phyloP scores from a whole-genome alignment of 30 jellyfish, hydroid and myxozoan genomes.

The Calvadosia cruxmelitensis region DNA sequence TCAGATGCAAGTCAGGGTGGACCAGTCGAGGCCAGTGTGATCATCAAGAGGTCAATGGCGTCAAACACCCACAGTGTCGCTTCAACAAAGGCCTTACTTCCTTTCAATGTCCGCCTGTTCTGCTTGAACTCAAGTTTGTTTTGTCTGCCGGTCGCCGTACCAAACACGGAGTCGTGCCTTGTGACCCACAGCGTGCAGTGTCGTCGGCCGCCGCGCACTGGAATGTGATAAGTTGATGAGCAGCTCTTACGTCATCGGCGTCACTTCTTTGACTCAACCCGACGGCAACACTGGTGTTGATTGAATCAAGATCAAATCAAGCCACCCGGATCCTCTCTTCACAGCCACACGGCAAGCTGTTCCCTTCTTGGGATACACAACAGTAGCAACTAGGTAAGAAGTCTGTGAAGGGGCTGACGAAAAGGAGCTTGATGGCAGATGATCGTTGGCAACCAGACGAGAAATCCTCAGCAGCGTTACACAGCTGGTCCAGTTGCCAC shows the following conservation, averaged over 20 bases:
- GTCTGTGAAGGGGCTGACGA: background rate
- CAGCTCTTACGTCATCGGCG: no score
- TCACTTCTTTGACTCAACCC: no score
- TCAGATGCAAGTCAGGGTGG: no score
- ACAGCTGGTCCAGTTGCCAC: no score
- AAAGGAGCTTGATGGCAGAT: no score
- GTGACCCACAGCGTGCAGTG: background rate
- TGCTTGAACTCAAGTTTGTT: background rate
- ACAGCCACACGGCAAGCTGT: background rate
- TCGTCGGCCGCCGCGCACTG: background rate
- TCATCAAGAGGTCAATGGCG: no score
- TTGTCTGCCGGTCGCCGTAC: background rate
- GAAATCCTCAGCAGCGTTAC: no score
- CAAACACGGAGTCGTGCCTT: background rate
- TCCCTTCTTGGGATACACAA: background rate
- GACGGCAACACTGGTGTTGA: no score
- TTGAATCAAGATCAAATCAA: no score
- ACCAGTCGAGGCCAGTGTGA: no score
- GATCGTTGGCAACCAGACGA: background rate
- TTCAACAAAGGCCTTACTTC: background rate
- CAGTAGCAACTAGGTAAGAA: background rate
- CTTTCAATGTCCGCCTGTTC: constrained; percentile 2
- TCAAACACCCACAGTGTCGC: constrained; percentile 3
- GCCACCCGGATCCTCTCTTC: no score
- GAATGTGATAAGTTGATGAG: background rate